Evolutionary conservation across 1,140 invertebrate genomes (phyloP), one percentile per base, ranked within the genome.

Genomic region (Pachypsylla venusta): DNA sequence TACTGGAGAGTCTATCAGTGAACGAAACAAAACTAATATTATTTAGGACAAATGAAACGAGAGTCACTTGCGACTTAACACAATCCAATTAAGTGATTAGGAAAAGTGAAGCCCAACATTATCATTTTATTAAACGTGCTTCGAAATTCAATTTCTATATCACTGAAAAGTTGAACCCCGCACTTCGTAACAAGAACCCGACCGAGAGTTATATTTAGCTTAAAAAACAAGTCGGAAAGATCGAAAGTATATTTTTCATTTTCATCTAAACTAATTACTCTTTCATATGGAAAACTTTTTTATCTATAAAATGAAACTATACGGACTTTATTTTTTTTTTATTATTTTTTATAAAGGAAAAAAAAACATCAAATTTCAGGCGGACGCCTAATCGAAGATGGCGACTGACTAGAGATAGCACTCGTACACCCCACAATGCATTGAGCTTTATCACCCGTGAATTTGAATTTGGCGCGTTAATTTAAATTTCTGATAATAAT

Each of bases 381-480:
- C 42, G 42, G 42, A 48, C 42, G 42, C 42, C 42, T 48, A 48
- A 48, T 48, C 42, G 42, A 48, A 48, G 42, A 48, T 48, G 42
- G 42, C 42, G 42, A 48, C 42, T 48, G 42, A 48, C 42, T n/a
- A 48, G 42, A 48, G 16, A 16, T 35, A 22, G n/a, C n/a, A n/a
- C n/a, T n/a, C n/a, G n/a, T n/a, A 48, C 22, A 48, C 16, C 42
- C 42, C 42, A 48, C 42, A 48, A 48, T 48, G 42, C 42, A 48
- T 48, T 48, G 42, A 22, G 42, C 7, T 22, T 48, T 48, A 48
- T 48, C 42, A 48, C 42, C 42, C 42, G 42, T 48, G 42, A 48
- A 48, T 48, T 48, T 48, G n/a, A 48, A 48, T 48, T 5, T 48
- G n/a, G 42, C 42, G 42, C 42, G 7, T 19, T 19, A 48, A 3